Conservation (phyloP, 2,888 invertebrate species). For the Syritta pipiens region DNA sequence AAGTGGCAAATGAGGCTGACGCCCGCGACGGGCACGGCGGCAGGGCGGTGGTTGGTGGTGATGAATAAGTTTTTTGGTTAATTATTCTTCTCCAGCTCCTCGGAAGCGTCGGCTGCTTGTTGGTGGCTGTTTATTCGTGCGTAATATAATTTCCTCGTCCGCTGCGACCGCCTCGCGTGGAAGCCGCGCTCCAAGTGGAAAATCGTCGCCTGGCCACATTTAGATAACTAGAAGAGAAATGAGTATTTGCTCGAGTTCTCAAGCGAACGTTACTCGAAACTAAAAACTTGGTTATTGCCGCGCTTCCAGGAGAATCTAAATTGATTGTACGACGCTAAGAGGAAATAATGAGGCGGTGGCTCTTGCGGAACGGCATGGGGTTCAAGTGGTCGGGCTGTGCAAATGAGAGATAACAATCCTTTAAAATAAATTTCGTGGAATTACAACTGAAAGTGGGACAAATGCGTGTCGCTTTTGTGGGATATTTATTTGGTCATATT, state of each 20-base stretch:
- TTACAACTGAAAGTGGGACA: slow-evolving; percentile 8
- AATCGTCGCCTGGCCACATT: slow-evolving; percentile 42
- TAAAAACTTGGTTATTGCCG: slow-evolving; percentile 7
- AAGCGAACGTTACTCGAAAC: background rate
- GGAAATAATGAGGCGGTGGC: slow-evolving; percentile 45
- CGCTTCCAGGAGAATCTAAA: slow-evolving; percentile 32
- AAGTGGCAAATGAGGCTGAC: slow-evolving; percentile 45
- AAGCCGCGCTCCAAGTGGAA: background rate
- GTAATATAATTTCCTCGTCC: slow-evolving; percentile 32
- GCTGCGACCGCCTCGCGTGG: background rate
- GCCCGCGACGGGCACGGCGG: background rate
- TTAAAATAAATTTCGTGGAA: slow-evolving; percentile 39
- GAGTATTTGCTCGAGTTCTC: slow-evolving; percentile 50
- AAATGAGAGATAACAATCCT: slow-evolving; percentile 44
- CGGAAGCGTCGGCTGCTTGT: slow-evolving; percentile 11
- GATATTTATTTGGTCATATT: too few species aligned
- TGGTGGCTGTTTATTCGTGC: slow-evolving; percentile 54
- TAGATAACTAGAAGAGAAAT: slow-evolving; percentile 64
- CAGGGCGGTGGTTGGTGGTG: slow-evolving; percentile 30
- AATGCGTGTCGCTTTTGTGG: too few species aligned
- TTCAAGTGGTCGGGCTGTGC: slow-evolving; percentile 25
- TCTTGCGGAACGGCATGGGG: background rate
- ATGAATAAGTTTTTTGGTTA: slow-evolving; percentile 66
- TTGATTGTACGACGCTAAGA: slow-evolving; percentile 56
- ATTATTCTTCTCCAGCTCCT: slow-evolving; percentile 47